Evolutionary conservation across 2,113 vertebrate species (phyloP), one percentile per base, ranked within the genome.

Genomic region (Dolichotis patagonum): DNA sequence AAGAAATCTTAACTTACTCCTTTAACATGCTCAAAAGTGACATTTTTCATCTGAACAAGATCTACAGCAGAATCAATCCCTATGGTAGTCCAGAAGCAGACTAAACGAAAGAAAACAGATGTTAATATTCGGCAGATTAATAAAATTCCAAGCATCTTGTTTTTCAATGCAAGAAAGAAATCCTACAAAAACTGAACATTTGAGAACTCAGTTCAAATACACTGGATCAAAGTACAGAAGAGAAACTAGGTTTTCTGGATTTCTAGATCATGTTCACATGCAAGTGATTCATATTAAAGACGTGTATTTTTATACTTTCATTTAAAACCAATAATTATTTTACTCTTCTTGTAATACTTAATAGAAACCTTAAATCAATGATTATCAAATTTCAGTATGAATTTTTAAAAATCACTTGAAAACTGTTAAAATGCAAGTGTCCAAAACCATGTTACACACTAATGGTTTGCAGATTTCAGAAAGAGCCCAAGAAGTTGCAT

Each of bases 21-120:
- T 99, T 99, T 99, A 41, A 99, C 99, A 0, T 99, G 99, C 43
- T 99, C 99, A 69, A 99, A 99, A 10, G 99, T 99, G 96, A 99
- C 99, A 93, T 99, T 99, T 98, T 99, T 99, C 99, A 99, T 95
- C 97, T 99, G 99, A 95, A 99, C 97, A 85, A 99, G 99, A 98
- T 99, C 99, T 90, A 99, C 98, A 35, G 99, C 99, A 77, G 99
- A 99, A 99, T 99, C 99, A 94, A 99, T 99, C 26, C 99, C 99
- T 60, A 99, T 99, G 4, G 99, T 99, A 97, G 99, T 99, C 98
- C 99, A 99, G 98, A 99, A 99, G 80, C 99, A 99, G 93, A 99
- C 99, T 99, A 98, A 97, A 97, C 83, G 85, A 58, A 97, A 81
- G 91, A 85, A 86, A 93, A 87, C 11, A 97, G 88, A 85, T 54